Conservation (phyloP, 2,797 vertebrate species). For the Brachymystax lenok region DNA sequence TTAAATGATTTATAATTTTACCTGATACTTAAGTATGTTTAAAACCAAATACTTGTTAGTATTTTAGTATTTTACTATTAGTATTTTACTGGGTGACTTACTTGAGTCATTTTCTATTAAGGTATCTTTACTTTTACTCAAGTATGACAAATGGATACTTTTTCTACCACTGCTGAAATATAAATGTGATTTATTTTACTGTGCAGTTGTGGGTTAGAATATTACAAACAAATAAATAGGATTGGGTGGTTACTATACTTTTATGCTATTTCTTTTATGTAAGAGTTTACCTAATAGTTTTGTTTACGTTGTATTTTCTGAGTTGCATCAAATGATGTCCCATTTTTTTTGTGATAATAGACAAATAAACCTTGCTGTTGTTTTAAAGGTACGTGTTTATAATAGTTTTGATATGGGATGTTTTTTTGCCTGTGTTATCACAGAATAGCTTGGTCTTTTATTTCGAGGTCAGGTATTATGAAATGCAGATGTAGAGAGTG, state of each 20-base stretch:
- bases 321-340: background rate
- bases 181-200: too few relatives aligned
- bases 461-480: background rate
- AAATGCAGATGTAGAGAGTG: background rate
- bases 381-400: background rate
- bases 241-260: background rate
- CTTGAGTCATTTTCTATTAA: too few relatives aligned
- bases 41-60: too few relatives aligned
- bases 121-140: too few relatives aligned
- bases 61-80: too few relatives aligned
- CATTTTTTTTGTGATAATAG: background rate
- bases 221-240: background rate
- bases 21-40: too few relatives aligned
- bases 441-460: background rate
- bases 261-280: background rate
- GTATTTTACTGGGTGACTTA: too few relatives aligned
- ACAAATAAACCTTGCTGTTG: background rate
- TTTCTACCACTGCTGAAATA: too few relatives aligned
- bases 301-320: constrained; percentile 12
- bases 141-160: too few relatives aligned
- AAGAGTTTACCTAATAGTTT: background rate
- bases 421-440: too few relatives aligned
- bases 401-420: background rate
- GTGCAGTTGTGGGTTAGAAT: background rate
- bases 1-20: too few relatives aligned